Conservation (phyloP, 2,888 invertebrate species). For the Phengaris arion region DNA sequence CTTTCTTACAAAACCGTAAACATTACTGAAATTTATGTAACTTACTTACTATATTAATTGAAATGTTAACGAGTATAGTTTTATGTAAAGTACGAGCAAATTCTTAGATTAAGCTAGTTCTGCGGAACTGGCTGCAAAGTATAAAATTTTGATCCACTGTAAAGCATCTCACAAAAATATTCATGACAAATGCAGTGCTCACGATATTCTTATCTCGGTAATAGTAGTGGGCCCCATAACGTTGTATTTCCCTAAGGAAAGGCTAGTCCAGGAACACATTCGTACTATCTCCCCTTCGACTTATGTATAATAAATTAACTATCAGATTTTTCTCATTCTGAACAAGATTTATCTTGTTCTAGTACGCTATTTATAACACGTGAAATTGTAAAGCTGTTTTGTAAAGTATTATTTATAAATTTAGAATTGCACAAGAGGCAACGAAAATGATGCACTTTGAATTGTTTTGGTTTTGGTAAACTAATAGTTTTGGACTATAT, state of each 20-base stretch:
- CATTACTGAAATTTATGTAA: too few species aligned
- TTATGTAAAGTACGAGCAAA: too few species aligned
- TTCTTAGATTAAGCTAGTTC: not conserved
- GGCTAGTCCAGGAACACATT: conserved; percentile 1
- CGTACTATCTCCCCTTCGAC: conserved; percentile 23
- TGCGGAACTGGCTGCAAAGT: not conserved
- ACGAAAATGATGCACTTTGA: too few species aligned
- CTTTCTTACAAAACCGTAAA: too few species aligned
- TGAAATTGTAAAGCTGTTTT: not conserved
- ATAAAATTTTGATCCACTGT: conserved; percentile 16
- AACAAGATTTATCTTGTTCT: conserved; percentile 10
- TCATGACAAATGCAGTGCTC: conserved; percentile 21
- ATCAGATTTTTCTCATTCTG: conserved; percentile 23
- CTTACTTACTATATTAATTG: too few species aligned
- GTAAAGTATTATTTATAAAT: not conserved
- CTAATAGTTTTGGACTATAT: too few species aligned
- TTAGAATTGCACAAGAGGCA: not conserved
- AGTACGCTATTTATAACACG: not conserved
- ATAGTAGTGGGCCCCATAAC: not conserved
- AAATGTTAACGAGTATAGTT: too few species aligned
- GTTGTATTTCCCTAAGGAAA: conserved; percentile 19
- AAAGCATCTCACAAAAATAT: conserved; percentile 17
- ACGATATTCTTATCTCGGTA: not conserved
- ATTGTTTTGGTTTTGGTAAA: too few species aligned
- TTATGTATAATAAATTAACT: conserved; percentile 20